Percentiles rank a stretch among this genome's conserved stretches.
These are phyloP conservation scores for Symphodus melops DNA, from an alignment of 2,113 vertebrate genomes.

Conservation along the genomic window DNA sequence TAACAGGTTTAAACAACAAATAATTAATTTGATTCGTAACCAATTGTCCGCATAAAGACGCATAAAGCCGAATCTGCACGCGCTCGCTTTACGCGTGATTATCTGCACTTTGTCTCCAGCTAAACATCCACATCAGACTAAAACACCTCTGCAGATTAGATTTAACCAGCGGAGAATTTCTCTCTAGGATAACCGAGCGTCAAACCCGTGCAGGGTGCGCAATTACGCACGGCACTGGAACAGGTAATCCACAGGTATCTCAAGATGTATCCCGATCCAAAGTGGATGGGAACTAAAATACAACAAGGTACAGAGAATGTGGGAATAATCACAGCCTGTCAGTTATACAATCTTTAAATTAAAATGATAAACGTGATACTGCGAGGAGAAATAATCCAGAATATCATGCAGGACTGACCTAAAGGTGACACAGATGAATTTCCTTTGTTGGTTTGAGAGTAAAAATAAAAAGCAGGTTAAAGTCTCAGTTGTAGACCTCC, in stretches of 20 bases:
- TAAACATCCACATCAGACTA: not conserved
- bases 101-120: not conserved
- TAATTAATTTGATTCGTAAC: not conserved
- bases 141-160: not conserved
- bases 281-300: not conserved
- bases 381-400: not conserved
- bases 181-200: not conserved
- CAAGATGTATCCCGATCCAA: not conserved
- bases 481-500: conserved; percentile 25
- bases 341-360: not conserved
- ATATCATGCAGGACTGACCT: conserved; percentile 56
- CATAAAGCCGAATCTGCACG: not conserved
- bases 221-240: conserved; percentile 56
- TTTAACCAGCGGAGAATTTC: not conserved
- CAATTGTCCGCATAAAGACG: not conserved
- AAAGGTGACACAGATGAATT: not conserved
- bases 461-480: not conserved
- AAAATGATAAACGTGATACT: conserved; percentile 3
- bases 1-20: not conserved
- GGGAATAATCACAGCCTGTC: not conserved
- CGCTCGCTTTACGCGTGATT: not conserved
- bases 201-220: conserved; percentile 34
- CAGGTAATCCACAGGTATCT: not conserved
- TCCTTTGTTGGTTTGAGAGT: not conserved
- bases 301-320: not conserved